Conservation (phyloP, 2,113 vertebrate species). For the Carassius auratus region DNA sequence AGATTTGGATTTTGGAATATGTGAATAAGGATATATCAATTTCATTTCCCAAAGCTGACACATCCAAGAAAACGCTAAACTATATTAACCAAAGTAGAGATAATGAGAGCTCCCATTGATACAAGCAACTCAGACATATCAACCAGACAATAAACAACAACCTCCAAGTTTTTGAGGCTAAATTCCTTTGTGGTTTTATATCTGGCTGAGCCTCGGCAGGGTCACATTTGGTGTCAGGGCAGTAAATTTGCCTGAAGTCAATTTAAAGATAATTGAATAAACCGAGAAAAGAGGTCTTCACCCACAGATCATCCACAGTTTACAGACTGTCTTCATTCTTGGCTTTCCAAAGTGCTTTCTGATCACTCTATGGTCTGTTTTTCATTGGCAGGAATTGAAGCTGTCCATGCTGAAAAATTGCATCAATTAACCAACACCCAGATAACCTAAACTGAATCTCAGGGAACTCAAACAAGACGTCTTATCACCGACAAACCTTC, state of each 20-base stretch:
- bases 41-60: background rate
- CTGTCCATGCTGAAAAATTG: background rate
- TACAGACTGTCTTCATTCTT: conserved; percentile 1
- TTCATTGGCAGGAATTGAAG: background rate
- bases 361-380: background rate
- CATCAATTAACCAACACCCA: background rate
- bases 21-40: background rate
- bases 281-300: background rate
- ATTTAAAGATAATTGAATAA: conserved; percentile 36
- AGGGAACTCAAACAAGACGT: background rate
- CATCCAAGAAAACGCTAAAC: background rate
- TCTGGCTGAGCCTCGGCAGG: background rate
- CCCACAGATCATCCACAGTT: background rate
- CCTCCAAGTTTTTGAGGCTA: background rate
- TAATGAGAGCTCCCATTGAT: background rate
- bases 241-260: conserved; percentile 21
- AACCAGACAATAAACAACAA: conserved; percentile 10
- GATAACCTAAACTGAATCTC: background rate
- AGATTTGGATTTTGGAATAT: background rate
- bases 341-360: background rate
- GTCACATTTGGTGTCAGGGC: conserved; percentile 24
- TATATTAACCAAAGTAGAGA: background rate
- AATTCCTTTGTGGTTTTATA: background rate
- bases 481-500: background rate
- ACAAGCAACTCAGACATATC: background rate